Conservation (phyloP, 1,140 invertebrate species). For the Apocrypta bakeri region DNA sequence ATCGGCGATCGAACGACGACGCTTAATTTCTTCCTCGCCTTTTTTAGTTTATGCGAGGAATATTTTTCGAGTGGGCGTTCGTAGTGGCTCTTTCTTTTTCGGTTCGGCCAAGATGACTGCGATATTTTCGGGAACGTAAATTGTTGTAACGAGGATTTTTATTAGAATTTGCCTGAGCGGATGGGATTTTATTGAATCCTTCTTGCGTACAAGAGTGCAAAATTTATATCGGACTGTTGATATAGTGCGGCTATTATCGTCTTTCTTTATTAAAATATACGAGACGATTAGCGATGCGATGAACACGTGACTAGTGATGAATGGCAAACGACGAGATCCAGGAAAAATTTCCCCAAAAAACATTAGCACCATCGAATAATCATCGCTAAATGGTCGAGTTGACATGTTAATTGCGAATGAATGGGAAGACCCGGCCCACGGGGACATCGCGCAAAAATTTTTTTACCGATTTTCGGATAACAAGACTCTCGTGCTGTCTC, state of each 20-base stretch:
- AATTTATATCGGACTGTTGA: not conserved
- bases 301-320: not conserved
- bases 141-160: not conserved
- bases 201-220: too few relatives aligned
- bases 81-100: not conserved
- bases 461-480: constrained; percentile 47
- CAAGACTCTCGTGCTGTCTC: constrained; percentile 15
- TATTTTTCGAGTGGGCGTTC: not conserved
- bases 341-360: not conserved
- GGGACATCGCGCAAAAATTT: constrained; percentile 27
- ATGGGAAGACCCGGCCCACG: not conserved
- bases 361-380: not conserved
- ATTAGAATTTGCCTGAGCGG: not conserved
- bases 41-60: not conserved
- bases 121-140: not conserved
- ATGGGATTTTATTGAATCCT: not conserved
- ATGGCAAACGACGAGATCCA: too few relatives aligned
- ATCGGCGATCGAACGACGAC: not conserved
- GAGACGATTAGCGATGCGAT: too few relatives aligned
- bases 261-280: too few relatives aligned
- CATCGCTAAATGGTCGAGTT: constrained; percentile 30
- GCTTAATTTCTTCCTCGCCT: not conserved
- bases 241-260: too few relatives aligned
- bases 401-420: constrained; percentile 43
- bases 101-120: too few relatives aligned